phyloP scores from a whole-genome alignment of 2,888 invertebrate genomes.

The Trachelus iudaicus region DNA sequence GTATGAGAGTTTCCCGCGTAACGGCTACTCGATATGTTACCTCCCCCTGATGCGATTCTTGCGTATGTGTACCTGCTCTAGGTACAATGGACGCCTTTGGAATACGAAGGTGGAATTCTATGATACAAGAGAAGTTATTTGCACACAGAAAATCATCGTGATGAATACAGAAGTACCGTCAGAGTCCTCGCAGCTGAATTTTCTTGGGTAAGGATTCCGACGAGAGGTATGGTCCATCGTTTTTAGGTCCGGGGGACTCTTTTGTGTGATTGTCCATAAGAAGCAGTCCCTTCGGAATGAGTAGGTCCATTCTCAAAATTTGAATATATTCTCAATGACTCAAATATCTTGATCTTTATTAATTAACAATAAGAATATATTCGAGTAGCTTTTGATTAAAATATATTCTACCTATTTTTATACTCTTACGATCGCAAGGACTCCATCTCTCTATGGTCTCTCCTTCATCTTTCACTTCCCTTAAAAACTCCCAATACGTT shows the following conservation, averaged over 20 bases:
- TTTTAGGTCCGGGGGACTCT: neutral
- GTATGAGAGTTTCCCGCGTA: neutral
- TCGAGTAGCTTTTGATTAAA: neutral
- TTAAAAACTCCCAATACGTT: neutral
- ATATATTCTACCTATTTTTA: neutral
- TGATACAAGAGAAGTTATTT: constrained; percentile 46
- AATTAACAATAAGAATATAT: neutral
- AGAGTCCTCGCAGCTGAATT: neutral
- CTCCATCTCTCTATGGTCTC: neutral
- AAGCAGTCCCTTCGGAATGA: neutral
- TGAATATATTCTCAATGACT: neutral
- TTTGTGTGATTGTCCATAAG: neutral
- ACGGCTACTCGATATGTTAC: neutral
- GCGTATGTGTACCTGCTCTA: neutral
- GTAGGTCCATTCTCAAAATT: neutral
- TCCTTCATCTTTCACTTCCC: neutral
- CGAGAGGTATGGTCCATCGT: fast-evolving
- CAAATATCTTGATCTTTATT: neutral
- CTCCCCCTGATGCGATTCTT: neutral
- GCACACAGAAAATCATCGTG: constrained; percentile 55
- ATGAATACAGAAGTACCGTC: constrained; percentile 47
- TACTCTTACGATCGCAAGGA: neutral
- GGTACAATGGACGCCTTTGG: constrained; percentile 61
- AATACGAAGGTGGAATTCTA: constrained; percentile 56
- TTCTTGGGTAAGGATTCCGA: neutral